Conservation (phyloP, 2,113 vertebrate species). For the Myotis davidii region DNA sequence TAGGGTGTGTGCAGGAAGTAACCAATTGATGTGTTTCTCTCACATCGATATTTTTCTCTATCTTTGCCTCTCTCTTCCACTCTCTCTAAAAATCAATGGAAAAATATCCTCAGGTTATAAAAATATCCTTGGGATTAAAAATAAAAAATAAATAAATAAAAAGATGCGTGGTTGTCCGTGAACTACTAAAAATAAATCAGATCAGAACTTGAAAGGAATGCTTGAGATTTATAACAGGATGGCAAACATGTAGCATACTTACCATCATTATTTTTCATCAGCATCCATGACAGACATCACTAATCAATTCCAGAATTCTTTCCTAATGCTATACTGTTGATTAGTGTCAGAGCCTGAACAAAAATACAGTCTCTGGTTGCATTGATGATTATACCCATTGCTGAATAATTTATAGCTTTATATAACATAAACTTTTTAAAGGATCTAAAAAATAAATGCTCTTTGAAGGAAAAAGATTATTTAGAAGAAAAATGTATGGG, state of each 20-base stretch:
- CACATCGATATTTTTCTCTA: too few relatives aligned
- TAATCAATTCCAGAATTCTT: background rate
- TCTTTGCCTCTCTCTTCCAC: too few relatives aligned
- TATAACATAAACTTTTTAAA: background rate
- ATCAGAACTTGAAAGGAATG: background rate
- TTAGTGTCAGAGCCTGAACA: background rate
- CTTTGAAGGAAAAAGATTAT: conserved; percentile 4
- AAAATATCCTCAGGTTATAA: too few relatives aligned
- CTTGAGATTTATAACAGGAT: background rate
- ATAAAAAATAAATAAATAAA: background rate
- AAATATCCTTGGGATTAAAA: too few relatives aligned
- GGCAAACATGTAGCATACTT: background rate
- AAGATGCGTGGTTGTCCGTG: background rate
- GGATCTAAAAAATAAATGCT: background rate
- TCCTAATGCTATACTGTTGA: background rate
- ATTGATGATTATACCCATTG: background rate
- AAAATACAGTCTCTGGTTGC: background rate
- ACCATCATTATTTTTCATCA: background rate
- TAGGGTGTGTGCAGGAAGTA: too few relatives aligned
- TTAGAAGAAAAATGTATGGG: background rate
- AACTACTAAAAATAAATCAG: background rate
- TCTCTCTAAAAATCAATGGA: too few relatives aligned
- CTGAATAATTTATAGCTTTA: background rate
- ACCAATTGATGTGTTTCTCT: too few relatives aligned
- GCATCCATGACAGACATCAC: background rate